These are phyloP conservation scores for Gortyna flavago DNA, from an alignment of 2,888 invertebrate species.

Conservation along the genomic window DNA sequence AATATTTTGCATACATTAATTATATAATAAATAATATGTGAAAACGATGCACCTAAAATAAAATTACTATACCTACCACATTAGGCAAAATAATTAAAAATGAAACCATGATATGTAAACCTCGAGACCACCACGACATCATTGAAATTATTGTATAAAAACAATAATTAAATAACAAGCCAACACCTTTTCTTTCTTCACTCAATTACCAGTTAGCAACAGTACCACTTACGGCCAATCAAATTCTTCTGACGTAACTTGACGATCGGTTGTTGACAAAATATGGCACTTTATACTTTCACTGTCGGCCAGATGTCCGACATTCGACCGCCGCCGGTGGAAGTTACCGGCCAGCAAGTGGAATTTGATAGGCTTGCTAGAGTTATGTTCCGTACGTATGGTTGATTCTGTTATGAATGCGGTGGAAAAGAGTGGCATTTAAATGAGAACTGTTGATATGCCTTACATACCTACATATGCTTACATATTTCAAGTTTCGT, in stretches of 20 bases:
- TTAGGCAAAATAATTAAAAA: too few relatives aligned
- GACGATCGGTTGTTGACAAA: conserved; percentile 64
- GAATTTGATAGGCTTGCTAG: conserved; percentile 44
- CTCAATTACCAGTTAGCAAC: conserved; percentile 37
- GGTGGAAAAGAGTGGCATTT: conserved; percentile 24
- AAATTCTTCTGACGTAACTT: conserved; percentile 57
- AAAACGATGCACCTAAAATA: too few relatives aligned
- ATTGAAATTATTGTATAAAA: neutral
- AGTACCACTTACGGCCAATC: conserved; percentile 51
- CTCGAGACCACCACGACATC: neutral
- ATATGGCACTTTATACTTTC: conserved; percentile 63
- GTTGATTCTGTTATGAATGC: conserved; percentile 24
- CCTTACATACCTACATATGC: too few relatives aligned
- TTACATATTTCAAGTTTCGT: too few relatives aligned
- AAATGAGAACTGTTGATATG: conserved; percentile 10
- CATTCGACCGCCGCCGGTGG: conserved; percentile 29
- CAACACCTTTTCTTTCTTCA: conserved; percentile 25
- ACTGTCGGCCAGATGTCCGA: conserved; percentile 61
- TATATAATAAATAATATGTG: too few relatives aligned
- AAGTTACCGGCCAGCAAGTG: conserved; percentile 34
- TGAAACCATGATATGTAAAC: too few relatives aligned
- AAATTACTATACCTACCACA: too few relatives aligned
- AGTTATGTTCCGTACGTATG: conserved; percentile 30
- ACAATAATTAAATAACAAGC: conserved; percentile 12
- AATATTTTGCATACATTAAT: too few relatives aligned